Base-by-base conservation (phyloP, 37 sponge, comb jelly and placozoan genomes). In the Chondrosia reniformis region DNA sequence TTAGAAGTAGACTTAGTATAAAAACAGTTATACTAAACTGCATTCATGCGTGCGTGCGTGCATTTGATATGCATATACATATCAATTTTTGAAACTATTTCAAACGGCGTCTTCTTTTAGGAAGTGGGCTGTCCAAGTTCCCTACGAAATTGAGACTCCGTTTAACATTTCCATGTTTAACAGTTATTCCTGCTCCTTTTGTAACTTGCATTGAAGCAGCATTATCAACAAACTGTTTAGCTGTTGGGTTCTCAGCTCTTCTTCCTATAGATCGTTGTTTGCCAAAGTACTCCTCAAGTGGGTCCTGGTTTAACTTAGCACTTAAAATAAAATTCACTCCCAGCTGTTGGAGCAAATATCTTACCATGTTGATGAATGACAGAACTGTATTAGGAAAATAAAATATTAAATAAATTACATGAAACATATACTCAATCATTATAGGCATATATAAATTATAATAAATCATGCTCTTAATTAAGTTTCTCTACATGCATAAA, bases 241-340 rank as follows among this genome's bases (percentile, higher is more conserved):
- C 52, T 30, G 67, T 66, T 36, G 67, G 67, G 38, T 37, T 66
- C 9, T 66, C 67, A 66, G 21, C 36, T 66, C 67, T 37, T 66
- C 39, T 36, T 6, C 67, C 67, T 66, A 37, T 66, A 8, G 5
- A 37, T 33, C 67, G 5, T 36, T 66, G 67, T 9, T 30, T 7
- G 39, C 67, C 67, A 66, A 66, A 66, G 17, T 66, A 66, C 17
- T 66, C 67, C 36, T 66, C 67, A 8, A 66, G 4, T 32, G 67
- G 67, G 38, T 66, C 40, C 38, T 66, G 67, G 32, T 37, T 19
- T 8, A 66, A 66, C 17, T 6, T 66, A 8, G 5, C 67, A 31
- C 67, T 66, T 4, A 66, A 19, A 5, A 66, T 21, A 8, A 37
- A 66, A 8, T 66, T 66, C 9, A 36, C 67, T 33, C 67, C 67